Evolutionary conservation across 2,888 invertebrate genomes (phyloP), one percentile per base, ranked within the genome.

Genomic region (Nomada lathburiana): DNA sequence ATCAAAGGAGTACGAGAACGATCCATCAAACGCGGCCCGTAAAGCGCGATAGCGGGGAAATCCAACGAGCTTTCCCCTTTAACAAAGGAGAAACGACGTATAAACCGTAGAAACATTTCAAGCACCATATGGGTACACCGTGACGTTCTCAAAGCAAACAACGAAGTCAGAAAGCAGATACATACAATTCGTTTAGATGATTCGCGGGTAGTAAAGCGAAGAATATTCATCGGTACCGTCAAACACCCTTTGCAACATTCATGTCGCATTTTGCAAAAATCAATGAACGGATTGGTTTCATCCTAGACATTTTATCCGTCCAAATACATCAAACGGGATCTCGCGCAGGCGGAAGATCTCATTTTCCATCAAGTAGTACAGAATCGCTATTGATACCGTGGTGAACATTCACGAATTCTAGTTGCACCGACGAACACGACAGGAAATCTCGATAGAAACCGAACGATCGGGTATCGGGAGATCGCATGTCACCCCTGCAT

Each of bases 401-500:
- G 36, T 36, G 47, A 47, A 20, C 20, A 5, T 20, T 10, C 11
- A 18, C 59, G 11, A 64, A 23, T 20, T 71, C 10, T 57, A 63
- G 42, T 76, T 63, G 23, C 76, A 68, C 53, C 55, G 47, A 62
- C 20, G 63, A 59, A 60, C 44, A 26, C 26, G 18, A 20, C 23
- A 20, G 50, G 29, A 18, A 60, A 59, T 55, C 59, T 70, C 63
- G 36, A 55, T 55, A 55, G 47, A 65, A 23, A 29, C 18, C 36
- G 44, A 59, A 70, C 10, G 47, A 59, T 68, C 44, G 50, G 50
- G 60, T 57, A 47, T 71, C 65, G 52, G 76, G 77, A 85, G 63
- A 83, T 76, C 84, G 90, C 90, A 90, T 89, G 89, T 86, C 85
- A 87, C 78, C 89, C 88, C 86, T 89, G 89, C 90, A 90, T 91